Conservation (phyloP, 2,113 vertebrate species). For the Illadopsis cleaveri region DNA sequence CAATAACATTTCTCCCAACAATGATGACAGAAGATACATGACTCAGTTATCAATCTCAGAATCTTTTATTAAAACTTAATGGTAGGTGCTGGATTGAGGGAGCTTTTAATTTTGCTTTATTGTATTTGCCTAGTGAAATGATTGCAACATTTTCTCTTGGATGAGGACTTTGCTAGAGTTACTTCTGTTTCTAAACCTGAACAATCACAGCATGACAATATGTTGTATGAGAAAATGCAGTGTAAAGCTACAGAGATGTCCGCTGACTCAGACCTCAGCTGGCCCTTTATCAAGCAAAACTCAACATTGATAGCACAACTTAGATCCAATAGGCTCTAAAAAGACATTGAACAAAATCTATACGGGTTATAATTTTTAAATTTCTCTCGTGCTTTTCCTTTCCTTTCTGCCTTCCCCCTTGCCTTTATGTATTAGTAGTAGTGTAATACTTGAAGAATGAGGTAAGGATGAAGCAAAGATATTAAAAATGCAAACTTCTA, state of each 20-base stretch:
- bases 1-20: neutral
- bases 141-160: neutral
- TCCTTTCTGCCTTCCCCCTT: neutral
- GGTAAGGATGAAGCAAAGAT: neutral
- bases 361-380: neutral
- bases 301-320: neutral
- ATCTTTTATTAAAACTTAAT: constrained; percentile 17
- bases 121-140: neutral
- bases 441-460: neutral
- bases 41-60: neutral
- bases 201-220: neutral
- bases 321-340: neutral
- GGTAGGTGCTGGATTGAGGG: neutral
- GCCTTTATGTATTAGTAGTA: neutral
- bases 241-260: accelerated
- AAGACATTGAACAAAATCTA: neutral
- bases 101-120: neutral
- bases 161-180: neutral
- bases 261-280: neutral
- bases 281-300: neutral
- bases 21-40: neutral
- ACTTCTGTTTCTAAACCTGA: neutral
- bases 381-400: neutral
- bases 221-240: neutral
- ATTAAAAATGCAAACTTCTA: neutral